Evolutionary conservation across 2,888 invertebrate species (phyloP).

Genomic region (Andrena bicolor): DNA sequence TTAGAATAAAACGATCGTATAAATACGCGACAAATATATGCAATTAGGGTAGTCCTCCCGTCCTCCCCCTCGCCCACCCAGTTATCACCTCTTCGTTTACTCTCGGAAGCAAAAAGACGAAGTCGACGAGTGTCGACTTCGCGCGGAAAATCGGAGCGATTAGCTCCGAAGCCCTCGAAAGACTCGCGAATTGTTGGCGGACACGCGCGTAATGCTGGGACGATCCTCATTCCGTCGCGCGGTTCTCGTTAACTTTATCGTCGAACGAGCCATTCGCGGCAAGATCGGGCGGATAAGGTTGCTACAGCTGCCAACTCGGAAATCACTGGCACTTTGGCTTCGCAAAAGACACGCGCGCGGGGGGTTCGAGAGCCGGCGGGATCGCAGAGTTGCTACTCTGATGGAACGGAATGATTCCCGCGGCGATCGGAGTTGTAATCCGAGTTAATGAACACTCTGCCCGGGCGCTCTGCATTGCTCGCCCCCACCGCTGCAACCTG

Average conservation of each 20-base stretch:
- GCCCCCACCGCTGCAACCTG: constrained; percentile 27
- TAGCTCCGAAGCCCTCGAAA: not conserved
- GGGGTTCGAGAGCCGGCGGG: not conserved
- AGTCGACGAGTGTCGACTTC: not conserved
- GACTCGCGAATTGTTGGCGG: not conserved
- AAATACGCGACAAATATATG: constrained; percentile 58
- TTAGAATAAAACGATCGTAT: constrained; percentile 50
- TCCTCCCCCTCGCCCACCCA: not conserved
- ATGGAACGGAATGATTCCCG: not conserved
- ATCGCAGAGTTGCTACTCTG: not conserved
- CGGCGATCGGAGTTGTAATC: constrained; percentile 1
- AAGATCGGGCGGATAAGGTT: constrained; percentile 1
- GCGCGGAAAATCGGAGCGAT: constrained; percentile 11
- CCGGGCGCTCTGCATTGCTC: not conserved
- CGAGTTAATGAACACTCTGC: not conserved
- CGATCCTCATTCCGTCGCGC: not conserved
- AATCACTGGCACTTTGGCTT: too few relatives aligned
- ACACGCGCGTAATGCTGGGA: not conserved
- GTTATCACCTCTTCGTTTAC: constrained; percentile 8
- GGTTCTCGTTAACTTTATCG: constrained; percentile 28
- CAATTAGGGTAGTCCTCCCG: constrained; percentile 37
- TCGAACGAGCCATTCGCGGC: not conserved
- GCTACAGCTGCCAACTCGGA: not conserved
- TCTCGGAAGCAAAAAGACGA: not conserved
- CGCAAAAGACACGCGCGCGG: too few relatives aligned